Evolutionary conservation across 2,797 vertebrate species (phyloP).

Genomic region (Cynodonichthys magdalenae): DNA sequence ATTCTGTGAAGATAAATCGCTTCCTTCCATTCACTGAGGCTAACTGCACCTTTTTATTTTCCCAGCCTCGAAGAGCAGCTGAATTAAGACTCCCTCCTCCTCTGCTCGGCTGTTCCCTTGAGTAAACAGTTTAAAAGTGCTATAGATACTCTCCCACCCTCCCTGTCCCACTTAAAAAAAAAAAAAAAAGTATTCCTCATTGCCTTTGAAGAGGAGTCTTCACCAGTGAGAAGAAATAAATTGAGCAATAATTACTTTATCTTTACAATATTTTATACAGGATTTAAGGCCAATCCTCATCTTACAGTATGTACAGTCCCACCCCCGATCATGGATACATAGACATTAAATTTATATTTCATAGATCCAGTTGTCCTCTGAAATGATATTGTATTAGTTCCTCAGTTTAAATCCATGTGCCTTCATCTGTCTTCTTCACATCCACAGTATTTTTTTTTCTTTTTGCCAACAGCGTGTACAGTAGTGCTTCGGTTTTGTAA

Average conservation of each 20-base stretch:
- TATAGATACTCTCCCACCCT: conserved; percentile 59
- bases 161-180: conserved; percentile 45
- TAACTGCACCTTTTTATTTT: conserved; percentile 22
- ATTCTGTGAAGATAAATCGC: conserved; percentile 55
- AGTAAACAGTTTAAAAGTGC: conserved; percentile 79
- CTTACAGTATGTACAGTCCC: conserved; percentile 85
- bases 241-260: conserved; percentile 79
- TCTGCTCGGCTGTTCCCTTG: conserved; percentile 56
- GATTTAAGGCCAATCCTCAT: conserved; percentile 79
- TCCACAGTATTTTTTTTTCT: conserved; percentile 60
- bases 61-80: conserved; percentile 29
- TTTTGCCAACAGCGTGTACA: conserved; percentile 89
- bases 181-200: conserved; percentile 58
- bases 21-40: conserved; percentile 48
- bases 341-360: conserved; percentile 49
- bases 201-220: conserved; percentile 69
- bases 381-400: conserved; percentile 72
- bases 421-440: conserved; percentile 50
- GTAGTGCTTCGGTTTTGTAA: conserved; percentile 88
- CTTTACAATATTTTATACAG: conserved; percentile 87
- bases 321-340: conserved; percentile 57
- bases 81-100: conserved; percentile 42
- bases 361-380: conserved; percentile 69
- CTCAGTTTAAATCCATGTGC: conserved; percentile 79
- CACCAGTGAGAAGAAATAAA: conserved; percentile 72